A percentile compares a stretch with the other conserved stretches of the same genome.
These are phyloP conservation scores for Spongilla lacustris DNA, from an alignment of 37 sponge, comb jelly and placozoan species.

Conservation along the genomic window DNA sequence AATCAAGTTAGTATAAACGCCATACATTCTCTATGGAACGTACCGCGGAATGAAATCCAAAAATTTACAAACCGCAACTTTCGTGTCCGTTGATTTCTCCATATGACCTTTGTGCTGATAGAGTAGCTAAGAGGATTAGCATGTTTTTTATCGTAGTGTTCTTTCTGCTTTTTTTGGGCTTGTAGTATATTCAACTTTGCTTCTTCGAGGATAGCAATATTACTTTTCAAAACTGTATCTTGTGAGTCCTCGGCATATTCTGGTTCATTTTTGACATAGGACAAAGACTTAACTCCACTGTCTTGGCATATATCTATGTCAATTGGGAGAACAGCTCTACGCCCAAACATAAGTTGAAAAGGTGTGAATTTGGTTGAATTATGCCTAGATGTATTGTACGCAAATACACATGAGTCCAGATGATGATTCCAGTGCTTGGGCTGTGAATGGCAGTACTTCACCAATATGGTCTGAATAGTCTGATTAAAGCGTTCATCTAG, in stretches of 20 bases:
- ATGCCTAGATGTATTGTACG: constrained; percentile 72
- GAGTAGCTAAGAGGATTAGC: not conserved
- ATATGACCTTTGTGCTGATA: not conserved
- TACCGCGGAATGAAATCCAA: too few species aligned
- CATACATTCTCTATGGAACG: too few species aligned
- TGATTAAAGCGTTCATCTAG: too few species aligned
- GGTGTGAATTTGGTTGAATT: constrained; percentile 70
- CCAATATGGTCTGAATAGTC: constrained; percentile 66
- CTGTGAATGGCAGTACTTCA: constrained; percentile 49
- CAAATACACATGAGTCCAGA: constrained; percentile 65
- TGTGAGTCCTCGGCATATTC: not conserved
- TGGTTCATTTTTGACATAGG: constrained; percentile 3
- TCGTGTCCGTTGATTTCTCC: too few species aligned
- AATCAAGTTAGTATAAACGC: too few species aligned
- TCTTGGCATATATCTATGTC: constrained; percentile 56
- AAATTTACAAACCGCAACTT: too few species aligned
- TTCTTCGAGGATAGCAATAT: not conserved
- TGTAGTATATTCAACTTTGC: constrained; percentile 1
- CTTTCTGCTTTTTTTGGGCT: constrained; percentile 5
- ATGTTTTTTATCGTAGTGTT: not conserved
- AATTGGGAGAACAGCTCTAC: constrained; percentile 44
- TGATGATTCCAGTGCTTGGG: constrained; percentile 37
- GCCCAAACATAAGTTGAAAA: constrained; percentile 76
- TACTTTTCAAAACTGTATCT: not conserved
- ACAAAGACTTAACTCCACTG: too few species aligned